phyloP scores from a whole-genome alignment of 2,888 invertebrate genomes.

The Lamellibrachia columna region DNA sequence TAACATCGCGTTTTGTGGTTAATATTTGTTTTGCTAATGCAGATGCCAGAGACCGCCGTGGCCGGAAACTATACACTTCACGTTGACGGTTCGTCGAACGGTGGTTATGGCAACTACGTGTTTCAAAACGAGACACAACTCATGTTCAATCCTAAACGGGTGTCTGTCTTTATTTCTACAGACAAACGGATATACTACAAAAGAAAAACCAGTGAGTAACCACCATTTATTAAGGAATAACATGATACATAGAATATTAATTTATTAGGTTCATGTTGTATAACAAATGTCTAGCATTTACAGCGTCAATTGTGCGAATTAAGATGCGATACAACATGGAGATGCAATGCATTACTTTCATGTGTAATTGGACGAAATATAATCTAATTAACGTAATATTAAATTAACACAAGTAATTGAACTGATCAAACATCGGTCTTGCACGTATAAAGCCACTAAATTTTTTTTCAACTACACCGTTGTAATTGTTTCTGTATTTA shows the following conservation, averaged over 20 bases:
- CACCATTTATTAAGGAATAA: background rate
- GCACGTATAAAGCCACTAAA: no score
- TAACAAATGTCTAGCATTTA: background rate
- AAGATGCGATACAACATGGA: no score
- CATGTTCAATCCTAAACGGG: constrained; percentile 86
- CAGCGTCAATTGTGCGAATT: no score
- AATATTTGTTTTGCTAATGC: constrained; percentile 24
- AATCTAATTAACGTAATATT: no score
- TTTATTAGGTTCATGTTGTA: background rate
- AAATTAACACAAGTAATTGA: no score
- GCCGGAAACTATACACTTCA: constrained; percentile 84
- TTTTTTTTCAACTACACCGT: no score
- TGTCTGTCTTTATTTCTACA: constrained; percentile 85
- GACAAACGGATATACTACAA: constrained; percentile 36
- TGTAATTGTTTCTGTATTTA: background rate
- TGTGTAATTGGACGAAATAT: no score
- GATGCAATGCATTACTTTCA: no score
- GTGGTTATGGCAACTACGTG: constrained; percentile 29
- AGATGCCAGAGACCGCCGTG: constrained; percentile 86
- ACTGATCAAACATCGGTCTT: no score
- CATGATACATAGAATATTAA: background rate
- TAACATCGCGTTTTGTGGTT: background rate
- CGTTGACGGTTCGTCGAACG: constrained; percentile 70
- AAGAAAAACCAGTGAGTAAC: background rate
- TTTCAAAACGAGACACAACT: constrained; percentile 81